phyloP scores from a whole-genome alignment of 1,140 invertebrate species.

The Cepaea nemoralis region DNA sequence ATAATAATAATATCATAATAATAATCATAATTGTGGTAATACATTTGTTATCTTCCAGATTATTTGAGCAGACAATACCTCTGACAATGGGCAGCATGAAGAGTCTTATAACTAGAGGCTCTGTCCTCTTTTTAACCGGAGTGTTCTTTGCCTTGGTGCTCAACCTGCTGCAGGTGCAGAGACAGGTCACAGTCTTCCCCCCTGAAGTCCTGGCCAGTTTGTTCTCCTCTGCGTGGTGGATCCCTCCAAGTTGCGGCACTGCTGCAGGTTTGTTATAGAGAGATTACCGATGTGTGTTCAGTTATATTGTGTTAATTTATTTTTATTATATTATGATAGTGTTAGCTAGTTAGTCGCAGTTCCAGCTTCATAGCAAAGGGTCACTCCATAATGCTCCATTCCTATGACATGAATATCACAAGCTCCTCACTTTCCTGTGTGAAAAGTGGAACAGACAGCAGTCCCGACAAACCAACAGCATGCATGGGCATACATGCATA shows the following conservation, averaged over 20 bases:
- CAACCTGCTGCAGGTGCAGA: conserved; percentile 68
- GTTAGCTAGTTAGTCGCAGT: too few relatives aligned
- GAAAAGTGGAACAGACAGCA: too few relatives aligned
- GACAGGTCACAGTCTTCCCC: conserved; percentile 61
- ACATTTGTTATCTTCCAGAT: not conserved
- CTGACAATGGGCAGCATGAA: conserved; percentile 41
- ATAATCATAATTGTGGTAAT: not conserved
- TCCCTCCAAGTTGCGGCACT: conserved; percentile 68
- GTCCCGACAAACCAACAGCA: too few relatives aligned
- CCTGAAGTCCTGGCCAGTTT: conserved; percentile 53
- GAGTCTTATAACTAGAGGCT: conserved; percentile 50
- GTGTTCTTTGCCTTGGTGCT: conserved; percentile 70
- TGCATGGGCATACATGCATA: too few relatives aligned
- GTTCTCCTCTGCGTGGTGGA: conserved; percentile 70
- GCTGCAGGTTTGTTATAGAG: conserved; percentile 69
- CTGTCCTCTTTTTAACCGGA: conserved; percentile 67
- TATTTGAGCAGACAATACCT: not conserved
- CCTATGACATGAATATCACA: too few relatives aligned
- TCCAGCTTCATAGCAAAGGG: too few relatives aligned
- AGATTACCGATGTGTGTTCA: too few relatives aligned
- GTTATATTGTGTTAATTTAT: too few relatives aligned
- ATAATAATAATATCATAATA: too few relatives aligned
- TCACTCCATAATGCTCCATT: too few relatives aligned
- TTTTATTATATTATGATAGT: too few relatives aligned
- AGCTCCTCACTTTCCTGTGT: too few relatives aligned